Percentiles rank a stretch among this genome's conserved stretches.
Conservation (phyloP, 2,888 invertebrate genomes). For the Agrochola macilenta region DNA sequence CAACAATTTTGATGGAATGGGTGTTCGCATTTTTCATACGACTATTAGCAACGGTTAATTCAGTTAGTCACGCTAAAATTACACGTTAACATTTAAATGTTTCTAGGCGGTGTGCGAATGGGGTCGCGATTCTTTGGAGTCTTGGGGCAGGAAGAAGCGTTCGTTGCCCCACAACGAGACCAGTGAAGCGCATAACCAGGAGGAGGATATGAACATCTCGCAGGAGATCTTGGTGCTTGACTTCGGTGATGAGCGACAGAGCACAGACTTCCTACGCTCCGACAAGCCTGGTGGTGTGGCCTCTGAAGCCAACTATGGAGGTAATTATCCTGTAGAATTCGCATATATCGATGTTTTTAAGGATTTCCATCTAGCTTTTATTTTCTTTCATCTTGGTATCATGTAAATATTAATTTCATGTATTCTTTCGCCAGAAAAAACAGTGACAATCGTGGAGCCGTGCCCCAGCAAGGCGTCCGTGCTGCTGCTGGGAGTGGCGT, state of each 20-base stretch:
- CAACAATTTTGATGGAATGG: conserved; percentile 41
- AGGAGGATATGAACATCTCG: conserved; percentile 97
- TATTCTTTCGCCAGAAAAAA: conserved; percentile 93
- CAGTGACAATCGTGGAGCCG: conserved; percentile 96
- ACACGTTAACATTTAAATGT: conserved; percentile 68
- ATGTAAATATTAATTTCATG: not conserved
- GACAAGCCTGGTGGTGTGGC: conserved; percentile 92
- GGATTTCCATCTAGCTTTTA: not conserved
- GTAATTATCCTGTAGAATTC: conserved; percentile 77
- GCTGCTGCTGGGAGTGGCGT: conserved; percentile 97
- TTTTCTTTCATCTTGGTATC: not conserved
- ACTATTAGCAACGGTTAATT: conserved; percentile 63
- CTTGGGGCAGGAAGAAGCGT: conserved; percentile 97
- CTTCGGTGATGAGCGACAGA: conserved; percentile 96
- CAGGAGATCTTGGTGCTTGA: conserved; percentile 98
- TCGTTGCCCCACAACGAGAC: conserved; percentile 91
- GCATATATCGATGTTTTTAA: not conserved
- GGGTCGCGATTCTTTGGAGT: conserved; percentile 97
- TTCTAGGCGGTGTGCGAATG: conserved; percentile 96
- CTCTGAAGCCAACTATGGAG: conserved; percentile 93
- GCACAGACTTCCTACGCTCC: conserved; percentile 93
- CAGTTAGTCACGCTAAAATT: conserved; percentile 59
- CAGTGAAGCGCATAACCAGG: conserved; percentile 91
- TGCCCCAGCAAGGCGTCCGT: conserved; percentile 98
- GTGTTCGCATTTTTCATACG: conserved; percentile 43